Percentiles rank a stretch among this genome's conserved stretches.
Conservation (phyloP, 2,888 invertebrate genomes). For the Patella caerulea region DNA sequence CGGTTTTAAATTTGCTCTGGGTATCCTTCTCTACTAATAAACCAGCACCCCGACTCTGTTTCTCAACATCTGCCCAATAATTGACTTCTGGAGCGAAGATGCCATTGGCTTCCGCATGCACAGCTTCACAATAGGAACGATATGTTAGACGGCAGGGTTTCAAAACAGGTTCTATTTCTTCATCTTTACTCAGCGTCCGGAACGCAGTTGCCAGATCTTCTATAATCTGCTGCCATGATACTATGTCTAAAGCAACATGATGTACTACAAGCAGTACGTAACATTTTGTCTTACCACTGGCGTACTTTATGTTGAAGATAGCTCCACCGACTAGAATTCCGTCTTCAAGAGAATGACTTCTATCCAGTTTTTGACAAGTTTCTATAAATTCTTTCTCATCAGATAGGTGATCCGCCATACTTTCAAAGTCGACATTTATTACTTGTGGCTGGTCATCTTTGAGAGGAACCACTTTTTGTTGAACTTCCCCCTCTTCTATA, state of each 20-base stretch:
- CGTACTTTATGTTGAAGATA: background rate
- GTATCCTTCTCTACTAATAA: background rate
- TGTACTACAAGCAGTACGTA: background rate
- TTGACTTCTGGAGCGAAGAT: background rate
- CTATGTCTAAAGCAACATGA: background rate
- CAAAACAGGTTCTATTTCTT: background rate
- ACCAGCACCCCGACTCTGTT: background rate
- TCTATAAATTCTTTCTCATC: background rate
- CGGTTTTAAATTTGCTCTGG: background rate
- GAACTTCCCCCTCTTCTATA: background rate
- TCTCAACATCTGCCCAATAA: background rate
- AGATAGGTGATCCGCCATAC: background rate
- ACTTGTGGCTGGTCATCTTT: background rate
- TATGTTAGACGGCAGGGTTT: background rate
- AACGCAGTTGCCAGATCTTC: slow-evolving; percentile 1
- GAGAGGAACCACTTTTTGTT: background rate
- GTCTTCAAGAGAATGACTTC: background rate
- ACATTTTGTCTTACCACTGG: background rate
- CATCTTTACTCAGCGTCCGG: background rate
- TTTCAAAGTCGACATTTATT: background rate
- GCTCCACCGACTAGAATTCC: background rate
- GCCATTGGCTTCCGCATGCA: background rate
- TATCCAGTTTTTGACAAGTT: background rate
- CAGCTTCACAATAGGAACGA: background rate
- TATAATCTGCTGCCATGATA: background rate